Base-by-base conservation (phyloP, 2,797 vertebrate species). In the Ceyx erithaca region DNA sequence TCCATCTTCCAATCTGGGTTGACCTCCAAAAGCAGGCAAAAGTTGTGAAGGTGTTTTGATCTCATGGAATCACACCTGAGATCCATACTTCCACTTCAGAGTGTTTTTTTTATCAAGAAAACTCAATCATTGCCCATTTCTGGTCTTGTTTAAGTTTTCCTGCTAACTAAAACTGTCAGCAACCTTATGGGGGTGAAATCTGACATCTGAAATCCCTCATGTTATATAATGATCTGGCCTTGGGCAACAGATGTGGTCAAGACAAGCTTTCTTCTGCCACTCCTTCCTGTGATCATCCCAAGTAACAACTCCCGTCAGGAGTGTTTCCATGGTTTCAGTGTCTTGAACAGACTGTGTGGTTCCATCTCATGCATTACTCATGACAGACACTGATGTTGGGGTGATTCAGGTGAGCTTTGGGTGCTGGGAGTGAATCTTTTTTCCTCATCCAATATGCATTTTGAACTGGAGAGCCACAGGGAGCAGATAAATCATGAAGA, bases 291-390 rank as follows among this genome's bases (percentile, higher is more conserved):
- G 55, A 92, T 86, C 63, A 86, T 82, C 64, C 89, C 80, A 89
- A 88, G 57, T 18, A 93, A 15, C 67, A 70, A 31, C 28, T 70
- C 85, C 59, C 1, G 0, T 88, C 85, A 86, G 85, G 63, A 92
- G 35, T 3, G 70, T 96, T 95, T 92, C 93, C 87, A 92, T 94
- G 92, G 93, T 89, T 94, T 73, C 94, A 3, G 28, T 25, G 57
- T 28, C 86, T 90, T 6, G 80, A 92, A 85, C 95, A 95, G 94
- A 82, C 90, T 89, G 92, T 86, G 92, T 88, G 70, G 75, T 80
- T 92, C 90, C 49, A 33, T 88, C 68, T 81, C 64, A 41, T 94
- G 90, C 88, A 79, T 92, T 91, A 88, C 87, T 94, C 89, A 94
- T n/a, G 87, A 41, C 43, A 96, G 87, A 35, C 48, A 72, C 70